Percentiles rank a stretch among this genome's conserved stretches.
Evolutionary conservation across 2,888 invertebrate genomes (phyloP).

Genomic region (Cremastinae sp.): DNA sequence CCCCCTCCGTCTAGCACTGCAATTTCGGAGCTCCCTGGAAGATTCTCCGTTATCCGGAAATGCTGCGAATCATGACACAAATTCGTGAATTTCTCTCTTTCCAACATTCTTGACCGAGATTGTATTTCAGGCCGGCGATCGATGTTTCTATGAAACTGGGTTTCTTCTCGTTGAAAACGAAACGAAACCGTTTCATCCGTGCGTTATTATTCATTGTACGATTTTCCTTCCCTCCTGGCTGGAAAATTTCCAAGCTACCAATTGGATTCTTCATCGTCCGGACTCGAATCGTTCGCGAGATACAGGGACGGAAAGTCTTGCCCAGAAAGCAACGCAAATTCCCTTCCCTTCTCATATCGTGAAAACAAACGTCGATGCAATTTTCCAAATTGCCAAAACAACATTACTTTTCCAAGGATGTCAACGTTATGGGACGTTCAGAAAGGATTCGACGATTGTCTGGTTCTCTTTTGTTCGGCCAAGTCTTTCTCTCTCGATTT

Average conservation of each 20-base stretch:
- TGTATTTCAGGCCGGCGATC: slow-evolving; percentile 44
- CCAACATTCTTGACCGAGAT: slow-evolving; percentile 33
- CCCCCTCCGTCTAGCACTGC: slow-evolving; percentile 68
- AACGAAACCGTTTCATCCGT: slow-evolving; percentile 16
- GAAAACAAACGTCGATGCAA: slow-evolving; percentile 47
- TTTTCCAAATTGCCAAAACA: slow-evolving; percentile 56
- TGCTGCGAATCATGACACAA: too few species aligned
- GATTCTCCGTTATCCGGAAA: too few species aligned
- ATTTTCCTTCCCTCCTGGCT: slow-evolving; percentile 34
- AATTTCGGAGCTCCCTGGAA: slow-evolving; percentile 69
- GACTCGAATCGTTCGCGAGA: slow-evolving; percentile 5
- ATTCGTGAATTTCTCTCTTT: slow-evolving; percentile 5
- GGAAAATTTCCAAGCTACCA: slow-evolving; percentile 53
- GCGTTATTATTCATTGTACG: slow-evolving; percentile 47
- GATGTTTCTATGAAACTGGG: slow-evolving; percentile 37
- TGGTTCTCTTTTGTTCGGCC: not conserved
- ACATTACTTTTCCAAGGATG: slow-evolving; percentile 35
- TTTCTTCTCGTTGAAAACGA: slow-evolving; percentile 16
- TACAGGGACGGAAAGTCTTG: not conserved
- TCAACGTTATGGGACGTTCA: not conserved
- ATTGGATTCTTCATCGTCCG: slow-evolving; percentile 37
- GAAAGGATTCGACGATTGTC: not conserved
- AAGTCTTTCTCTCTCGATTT: slow-evolving; percentile 28
- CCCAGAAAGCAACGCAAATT: not conserved
- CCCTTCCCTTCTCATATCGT: slow-evolving; percentile 7